Conservation (phyloP, 1,140 invertebrate species). For the Spodoptera litura region DNA sequence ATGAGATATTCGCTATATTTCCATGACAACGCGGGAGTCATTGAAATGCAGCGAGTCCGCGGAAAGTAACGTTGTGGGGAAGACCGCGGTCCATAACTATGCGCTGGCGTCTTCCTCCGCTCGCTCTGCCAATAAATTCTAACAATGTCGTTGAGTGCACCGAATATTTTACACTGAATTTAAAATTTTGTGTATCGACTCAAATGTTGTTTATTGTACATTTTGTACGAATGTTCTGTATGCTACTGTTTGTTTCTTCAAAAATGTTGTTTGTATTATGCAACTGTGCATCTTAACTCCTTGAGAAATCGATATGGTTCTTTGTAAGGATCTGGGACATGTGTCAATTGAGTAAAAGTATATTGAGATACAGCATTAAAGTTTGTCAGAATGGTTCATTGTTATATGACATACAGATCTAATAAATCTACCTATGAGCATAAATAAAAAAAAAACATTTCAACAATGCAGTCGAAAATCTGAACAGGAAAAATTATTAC, state of each 20-base stretch:
- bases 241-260: not conserved
- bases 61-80: conserved; percentile 42
- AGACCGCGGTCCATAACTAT: conserved; percentile 44
- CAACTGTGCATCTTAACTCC: too few relatives aligned
- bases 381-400: too few relatives aligned
- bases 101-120: conserved; percentile 25
- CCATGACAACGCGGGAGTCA: conserved; percentile 47
- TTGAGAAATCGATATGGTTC: too few relatives aligned
- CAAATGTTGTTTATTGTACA: conserved; percentile 25
- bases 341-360: too few relatives aligned
- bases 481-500: conserved; percentile 19
- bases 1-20: conserved; percentile 46
- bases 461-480: not conserved
- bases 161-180: conserved; percentile 48
- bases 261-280: too few relatives aligned
- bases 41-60: conserved; percentile 49
- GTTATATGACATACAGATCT: too few relatives aligned
- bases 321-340: too few relatives aligned
- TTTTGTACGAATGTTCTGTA: not conserved
- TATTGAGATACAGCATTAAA: too few relatives aligned
- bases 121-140: conserved; percentile 43
- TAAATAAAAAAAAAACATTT: not conserved
- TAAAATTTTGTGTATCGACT: conserved; percentile 38
- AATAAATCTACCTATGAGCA: not conserved
- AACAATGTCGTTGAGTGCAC: conserved; percentile 44